phyloP scores from a whole-genome alignment of 2,113 vertebrate species.

The Crotophaga sulcirostris region DNA sequence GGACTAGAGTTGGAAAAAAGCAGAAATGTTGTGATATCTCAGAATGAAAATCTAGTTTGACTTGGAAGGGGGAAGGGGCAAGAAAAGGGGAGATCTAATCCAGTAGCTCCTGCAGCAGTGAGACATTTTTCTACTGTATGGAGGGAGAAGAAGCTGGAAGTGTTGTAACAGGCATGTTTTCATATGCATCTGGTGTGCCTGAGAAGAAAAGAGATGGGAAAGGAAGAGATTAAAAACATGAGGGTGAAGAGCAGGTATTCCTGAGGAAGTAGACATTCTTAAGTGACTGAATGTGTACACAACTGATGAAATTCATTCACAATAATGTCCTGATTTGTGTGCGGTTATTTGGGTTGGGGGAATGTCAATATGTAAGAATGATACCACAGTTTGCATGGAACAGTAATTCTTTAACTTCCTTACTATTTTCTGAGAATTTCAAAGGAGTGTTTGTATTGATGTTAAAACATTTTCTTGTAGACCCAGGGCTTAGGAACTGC shows the following conservation, averaged over 20 bases:
- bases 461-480: conserved; percentile 64
- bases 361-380: not conserved
- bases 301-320: not conserved
- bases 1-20: not conserved
- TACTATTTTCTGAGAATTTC: not conserved
- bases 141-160: not conserved
- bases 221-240: not conserved
- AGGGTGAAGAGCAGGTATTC: not conserved
- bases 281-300: not conserved
- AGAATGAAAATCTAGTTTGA: not conserved
- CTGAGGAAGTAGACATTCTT: not conserved
- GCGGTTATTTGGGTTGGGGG: not conserved
- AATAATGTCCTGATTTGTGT: not conserved
- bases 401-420: not conserved
- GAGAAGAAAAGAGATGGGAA: not conserved
- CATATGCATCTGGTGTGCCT: not conserved
- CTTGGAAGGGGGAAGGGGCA: not conserved
- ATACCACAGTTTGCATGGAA: not conserved
- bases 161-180: not conserved
- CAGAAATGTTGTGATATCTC: not conserved
- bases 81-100: not conserved
- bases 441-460: not conserved
- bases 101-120: not conserved
- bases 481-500: conserved; percentile 95
- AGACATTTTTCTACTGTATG: not conserved